Evolutionary conservation across 2,888 invertebrate genomes (phyloP).

Genomic region (Minunthozetes semirufus): DNA sequence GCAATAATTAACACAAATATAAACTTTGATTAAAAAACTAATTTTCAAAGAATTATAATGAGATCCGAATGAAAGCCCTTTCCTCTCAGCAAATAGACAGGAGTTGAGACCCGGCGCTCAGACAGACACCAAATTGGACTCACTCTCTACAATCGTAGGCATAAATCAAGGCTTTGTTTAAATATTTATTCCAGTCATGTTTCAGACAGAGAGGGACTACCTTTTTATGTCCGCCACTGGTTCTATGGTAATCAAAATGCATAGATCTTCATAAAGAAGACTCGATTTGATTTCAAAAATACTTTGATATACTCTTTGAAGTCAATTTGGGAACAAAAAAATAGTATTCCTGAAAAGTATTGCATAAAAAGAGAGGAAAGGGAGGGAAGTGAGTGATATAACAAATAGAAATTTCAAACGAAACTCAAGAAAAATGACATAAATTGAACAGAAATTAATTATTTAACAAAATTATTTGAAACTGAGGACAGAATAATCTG

Average conservation of each 20-base stretch:
- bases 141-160: no score
- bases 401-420: no score
- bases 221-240: background rate
- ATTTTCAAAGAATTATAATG: no score
- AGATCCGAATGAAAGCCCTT: no score
- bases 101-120: no score
- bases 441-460: no score
- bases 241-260: background rate
- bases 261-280: background rate
- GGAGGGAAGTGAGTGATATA: background rate
- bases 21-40: no score
- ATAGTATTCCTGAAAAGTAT: background rate
- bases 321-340: background rate
- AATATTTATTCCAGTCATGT: background rate
- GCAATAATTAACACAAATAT: no score
- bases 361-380: background rate
- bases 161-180: background rate
- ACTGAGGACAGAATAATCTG: background rate
- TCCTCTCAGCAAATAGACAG: no score
- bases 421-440: no score
- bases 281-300: background rate
- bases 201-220: background rate
- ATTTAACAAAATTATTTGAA: no score
- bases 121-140: no score
- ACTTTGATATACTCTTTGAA: background rate